Percentiles rank a stretch among this genome's conserved stretches.
These are phyloP conservation scores for Selenia dentaria DNA, from an alignment of 2,888 invertebrate genomes.

Conservation along the genomic window DNA sequence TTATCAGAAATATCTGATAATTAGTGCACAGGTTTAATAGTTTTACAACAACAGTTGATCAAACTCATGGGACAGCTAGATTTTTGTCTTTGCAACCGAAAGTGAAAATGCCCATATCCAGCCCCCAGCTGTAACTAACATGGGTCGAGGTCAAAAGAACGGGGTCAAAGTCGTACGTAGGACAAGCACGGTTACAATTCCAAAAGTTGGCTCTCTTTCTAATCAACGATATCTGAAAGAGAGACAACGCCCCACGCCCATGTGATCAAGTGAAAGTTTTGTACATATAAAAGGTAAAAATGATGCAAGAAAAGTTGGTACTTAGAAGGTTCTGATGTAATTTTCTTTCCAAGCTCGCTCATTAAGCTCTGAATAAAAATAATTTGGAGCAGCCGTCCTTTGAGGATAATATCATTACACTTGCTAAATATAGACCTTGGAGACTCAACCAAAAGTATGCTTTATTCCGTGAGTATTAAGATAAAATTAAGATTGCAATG, in stretches of 20 bases:
- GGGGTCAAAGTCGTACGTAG: constrained; percentile 75
- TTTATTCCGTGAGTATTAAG: not conserved
- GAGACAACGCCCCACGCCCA: constrained; percentile 8
- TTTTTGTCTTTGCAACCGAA: no score
- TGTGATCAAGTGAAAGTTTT: constrained; percentile 29
- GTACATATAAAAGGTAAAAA: no score
- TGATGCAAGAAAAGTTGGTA: no score
- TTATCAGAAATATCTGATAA: no score
- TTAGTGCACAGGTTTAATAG: no score
- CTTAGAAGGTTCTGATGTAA: no score
- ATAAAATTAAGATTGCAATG: constrained; percentile 3
- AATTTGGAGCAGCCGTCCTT: constrained; percentile 9
- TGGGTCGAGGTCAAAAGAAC: constrained; percentile 68
- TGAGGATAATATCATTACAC: constrained; percentile 9
- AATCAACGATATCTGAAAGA: constrained; percentile 26
- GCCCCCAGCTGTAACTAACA: constrained; percentile 16
- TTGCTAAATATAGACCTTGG: constrained; percentile 8
- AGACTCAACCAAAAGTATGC: constrained; percentile 3
- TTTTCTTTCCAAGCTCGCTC: constrained; percentile 2
- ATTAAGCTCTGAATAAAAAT: constrained; percentile 3
- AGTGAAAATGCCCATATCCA: no score
- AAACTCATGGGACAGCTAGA: no score
- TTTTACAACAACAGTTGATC: no score
- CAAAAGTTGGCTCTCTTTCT: constrained; percentile 31
- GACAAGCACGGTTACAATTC: constrained; percentile 39